Evolutionary conservation across 2,888 invertebrate species (phyloP).

Genomic region (Litoditis marina): DNA sequence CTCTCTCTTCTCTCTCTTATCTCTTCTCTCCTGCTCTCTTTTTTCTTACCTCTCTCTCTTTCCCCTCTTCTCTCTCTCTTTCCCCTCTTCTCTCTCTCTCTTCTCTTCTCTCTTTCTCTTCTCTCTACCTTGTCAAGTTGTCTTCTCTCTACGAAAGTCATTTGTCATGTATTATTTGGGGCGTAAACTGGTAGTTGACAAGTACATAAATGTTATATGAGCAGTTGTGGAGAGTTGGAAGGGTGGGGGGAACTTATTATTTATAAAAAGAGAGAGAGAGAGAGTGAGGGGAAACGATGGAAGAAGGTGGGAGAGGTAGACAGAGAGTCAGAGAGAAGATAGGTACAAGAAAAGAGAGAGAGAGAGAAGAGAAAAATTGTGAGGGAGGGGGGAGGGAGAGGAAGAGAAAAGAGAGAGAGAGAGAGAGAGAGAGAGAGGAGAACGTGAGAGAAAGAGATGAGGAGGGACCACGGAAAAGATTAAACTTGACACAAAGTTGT

Average conservation of each 20-base stretch:
- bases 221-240: neutral
- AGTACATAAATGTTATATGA: too few relatives aligned
- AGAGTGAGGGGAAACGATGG: neutral
- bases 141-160: neutral
- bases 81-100: neutral
- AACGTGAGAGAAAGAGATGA: too few relatives aligned
- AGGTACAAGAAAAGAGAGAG: neutral
- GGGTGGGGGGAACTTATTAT: neutral
- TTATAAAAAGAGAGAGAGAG: neutral
- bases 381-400: neutral
- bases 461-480: conserved; percentile 2
- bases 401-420: conserved; percentile 2
- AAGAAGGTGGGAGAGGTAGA: neutral
- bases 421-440: conserved; percentile 7
- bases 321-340: neutral
- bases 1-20: conserved; percentile 1
- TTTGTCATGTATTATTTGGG: neutral
- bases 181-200: too few relatives aligned
- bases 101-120: neutral
- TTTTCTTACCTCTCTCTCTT: too few relatives aligned
- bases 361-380: conserved; percentile 3
- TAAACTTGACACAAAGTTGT: neutral
- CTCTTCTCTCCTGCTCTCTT: neutral
- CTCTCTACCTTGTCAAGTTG: neutral
- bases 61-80: neutral